Base-by-base conservation (phyloP, 2,113 vertebrate species). In the Alethe diademata region DNA sequence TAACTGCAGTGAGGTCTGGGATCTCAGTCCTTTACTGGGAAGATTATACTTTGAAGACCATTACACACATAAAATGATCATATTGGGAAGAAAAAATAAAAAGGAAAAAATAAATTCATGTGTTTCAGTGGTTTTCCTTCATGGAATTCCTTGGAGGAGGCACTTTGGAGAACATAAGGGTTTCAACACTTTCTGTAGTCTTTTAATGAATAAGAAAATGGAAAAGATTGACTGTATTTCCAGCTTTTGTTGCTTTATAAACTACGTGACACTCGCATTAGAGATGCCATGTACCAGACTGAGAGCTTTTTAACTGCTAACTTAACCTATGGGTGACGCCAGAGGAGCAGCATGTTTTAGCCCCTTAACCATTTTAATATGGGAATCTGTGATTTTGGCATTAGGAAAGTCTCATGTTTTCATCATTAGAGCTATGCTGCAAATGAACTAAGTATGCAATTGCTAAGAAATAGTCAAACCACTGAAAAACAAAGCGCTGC, bases 1-100 rank as follows among this genome's bases (percentile, higher is more conserved):
- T 50, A 36, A 28, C 22, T 29, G 3, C 23, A 47, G 2, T 3
- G 40, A 6, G 8, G 2, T 29, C 2, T 36, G 36, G 4, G 3
- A 7, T 86, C n/a, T 94, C 13, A 36, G 31, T 35, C 14, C 13
- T 73, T 80, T 38, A 56, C 14, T 53, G n/a, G 14, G 23, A 76
- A 65, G 33, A 48, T 76, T 22, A 14, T 25, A 66, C 19, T 79
- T 95, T 57, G 35, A 22, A 58, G 23, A 33, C 45, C 4, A 7
- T 56, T 75, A 43, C 16, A 71, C 11, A 60, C 6, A 50, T 35
- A 19, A 66, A 78, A 78, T 57, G 9, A 57, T 48, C 2, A 9
- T 69, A 40, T 31, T 42, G 31, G 23, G 47, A 80, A 83, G 19
- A 45, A 54, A 5, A 74, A 62, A 47, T 20, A 38, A 66, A 66